These are phyloP conservation scores for Tubulanus polymorphus DNA, from an alignment of 2,888 invertebrate species.

Conservation along the genomic window DNA sequence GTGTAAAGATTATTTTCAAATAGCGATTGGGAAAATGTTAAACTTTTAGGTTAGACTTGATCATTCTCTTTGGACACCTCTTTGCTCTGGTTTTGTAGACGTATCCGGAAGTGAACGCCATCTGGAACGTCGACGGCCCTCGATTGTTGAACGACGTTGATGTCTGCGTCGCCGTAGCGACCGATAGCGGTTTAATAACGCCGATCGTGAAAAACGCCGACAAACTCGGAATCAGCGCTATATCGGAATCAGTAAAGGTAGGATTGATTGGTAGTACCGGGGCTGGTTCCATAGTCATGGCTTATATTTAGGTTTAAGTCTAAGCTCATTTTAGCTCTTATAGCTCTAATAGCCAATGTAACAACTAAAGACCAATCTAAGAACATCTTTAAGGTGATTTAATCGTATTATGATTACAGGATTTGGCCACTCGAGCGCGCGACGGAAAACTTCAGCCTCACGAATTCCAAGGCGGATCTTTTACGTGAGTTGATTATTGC, in stretches of 20 bases:
- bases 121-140: constrained; percentile 36
- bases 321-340: constrained; percentile 11
- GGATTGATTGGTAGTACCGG: too few relatives aligned
- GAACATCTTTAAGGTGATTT: too few relatives aligned
- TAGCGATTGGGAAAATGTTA: too few relatives aligned
- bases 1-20: too few relatives aligned
- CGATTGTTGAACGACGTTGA: constrained; percentile 63
- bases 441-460: constrained; percentile 84
- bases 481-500: constrained; percentile 38
- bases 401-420: constrained; percentile 62
- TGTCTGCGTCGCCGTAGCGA: constrained; percentile 93
- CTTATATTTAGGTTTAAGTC: constrained; percentile 22
- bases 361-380: too few relatives aligned
- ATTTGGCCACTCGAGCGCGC: constrained; percentile 78
- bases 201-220: constrained; percentile 91
- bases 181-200: constrained; percentile 88
- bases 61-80: too few relatives aligned
- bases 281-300: too few relatives aligned
- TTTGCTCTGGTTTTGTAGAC: too few relatives aligned
- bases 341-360: too few relatives aligned
- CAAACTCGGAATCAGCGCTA: constrained; percentile 60
- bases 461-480: constrained; percentile 73
- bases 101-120: constrained; percentile 53
- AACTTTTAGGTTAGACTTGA: too few relatives aligned
- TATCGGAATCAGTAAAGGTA: constrained; percentile 62